Base-by-base conservation (phyloP, 1,140 invertebrate species). In the Drosophila pectinifera region DNA sequence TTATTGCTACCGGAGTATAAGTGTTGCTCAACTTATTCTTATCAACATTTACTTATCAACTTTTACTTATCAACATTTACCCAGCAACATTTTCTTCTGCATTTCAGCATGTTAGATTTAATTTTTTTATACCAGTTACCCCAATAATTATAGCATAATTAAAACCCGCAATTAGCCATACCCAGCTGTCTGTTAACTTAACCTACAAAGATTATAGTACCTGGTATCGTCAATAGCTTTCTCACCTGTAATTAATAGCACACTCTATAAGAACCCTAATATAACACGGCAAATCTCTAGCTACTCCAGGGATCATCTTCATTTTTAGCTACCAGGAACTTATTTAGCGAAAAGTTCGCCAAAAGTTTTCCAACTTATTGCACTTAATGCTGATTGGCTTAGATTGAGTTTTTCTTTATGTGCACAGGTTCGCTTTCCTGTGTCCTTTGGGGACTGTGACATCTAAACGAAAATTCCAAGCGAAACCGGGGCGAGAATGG, bases 391-490 rank as follows among this genome's bases (percentile, higher is more conserved):
- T 39, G 31, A 54, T 54, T 54, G 51, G 51, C 28, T 54, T 22
- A 22, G 28, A 54, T 39, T 13, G 28, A 24, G 54, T 28, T 63
- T 62, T 63, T 41, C 24, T 31, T 28, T 36, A 11, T 59, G 59
- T 63, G 54, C 26, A 31, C 36, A 41, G 24, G 38, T 63, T 53
- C 18, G 13, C 38, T 54, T 48, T 46, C 45, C 28, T 28, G 22
- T 46, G 24, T 45, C 38, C 24, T 24, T 42, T n/a, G 31, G 39
- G 16, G 48, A 28, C 45, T 76, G 42, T 80, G 84, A 81, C 78
- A 78, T 70, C 73, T 53, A 65, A 84, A 78, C 65, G 78, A 73
- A 84, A 88, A 69, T 89, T 82, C 68, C 20, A 39, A 53, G 48
- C 57, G 45, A 26, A 31, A 18, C 13, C 8, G 22, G 34, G 31